A percentile compares a stretch with the other conserved stretches of the same genome.
phyloP scores from a whole-genome alignment of 2,113 vertebrate genomes.

The Bubo bubo region DNA sequence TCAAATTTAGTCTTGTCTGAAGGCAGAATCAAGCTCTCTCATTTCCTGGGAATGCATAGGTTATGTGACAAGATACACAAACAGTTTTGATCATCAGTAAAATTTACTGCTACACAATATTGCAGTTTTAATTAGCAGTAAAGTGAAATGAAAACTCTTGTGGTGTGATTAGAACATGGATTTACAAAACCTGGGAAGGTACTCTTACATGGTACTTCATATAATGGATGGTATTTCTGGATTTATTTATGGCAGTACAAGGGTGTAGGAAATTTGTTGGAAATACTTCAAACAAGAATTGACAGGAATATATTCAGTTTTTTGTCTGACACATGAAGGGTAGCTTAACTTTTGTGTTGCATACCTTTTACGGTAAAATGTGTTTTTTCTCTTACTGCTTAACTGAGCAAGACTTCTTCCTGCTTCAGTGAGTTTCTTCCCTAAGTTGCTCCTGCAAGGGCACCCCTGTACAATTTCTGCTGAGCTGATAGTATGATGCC shows the following conservation, averaged over 20 bases:
- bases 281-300: constrained; percentile 46
- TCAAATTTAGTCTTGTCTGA: constrained; percentile 45
- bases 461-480: not conserved
- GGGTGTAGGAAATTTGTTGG: not conserved
- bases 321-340: constrained; percentile 24
- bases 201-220: not conserved
- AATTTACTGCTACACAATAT: not conserved
- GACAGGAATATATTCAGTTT: constrained; percentile 30
- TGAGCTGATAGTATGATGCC: not conserved
- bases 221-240: not conserved
- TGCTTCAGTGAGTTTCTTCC: not conserved
- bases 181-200: not conserved
- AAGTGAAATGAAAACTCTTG: not conserved
- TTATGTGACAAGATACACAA: constrained; percentile 61
- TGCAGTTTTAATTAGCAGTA: constrained; percentile 25
- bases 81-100: constrained; percentile 36
- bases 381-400: not conserved
- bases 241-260: not conserved
- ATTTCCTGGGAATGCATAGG: constrained; percentile 25
- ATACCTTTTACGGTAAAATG: constrained; percentile 35
- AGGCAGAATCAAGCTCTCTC: constrained; percentile 38
- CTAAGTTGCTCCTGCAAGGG: not conserved
- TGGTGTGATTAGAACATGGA: not conserved
- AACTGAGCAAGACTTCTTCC: not conserved
- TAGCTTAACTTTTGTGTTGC: not conserved